Percentiles rank a stretch among this genome's conserved stretches.
phyloP scores from a whole-genome alignment of 2,888 invertebrate genomes.

The Eristalis tenax region DNA sequence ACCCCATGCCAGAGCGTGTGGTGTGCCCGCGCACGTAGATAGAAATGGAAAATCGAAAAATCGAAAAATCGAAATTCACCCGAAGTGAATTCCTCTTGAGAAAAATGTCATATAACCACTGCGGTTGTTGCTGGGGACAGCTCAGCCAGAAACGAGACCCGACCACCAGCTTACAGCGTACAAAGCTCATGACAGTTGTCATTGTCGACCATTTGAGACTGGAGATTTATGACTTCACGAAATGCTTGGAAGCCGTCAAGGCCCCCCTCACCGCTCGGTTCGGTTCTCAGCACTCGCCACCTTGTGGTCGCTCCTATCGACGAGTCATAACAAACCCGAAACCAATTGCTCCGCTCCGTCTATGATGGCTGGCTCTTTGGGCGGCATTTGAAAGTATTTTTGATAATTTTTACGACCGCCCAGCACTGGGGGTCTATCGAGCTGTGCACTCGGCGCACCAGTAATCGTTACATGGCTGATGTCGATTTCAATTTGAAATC shows the following conservation, averaged over 20 bases:
- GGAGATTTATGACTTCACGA: constrained; percentile 68
- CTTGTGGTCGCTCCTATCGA: constrained; percentile 42
- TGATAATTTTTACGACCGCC: constrained; percentile 65
- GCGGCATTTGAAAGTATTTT: constrained; percentile 71
- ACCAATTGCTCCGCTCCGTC: constrained; percentile 63
- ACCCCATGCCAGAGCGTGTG: not conserved
- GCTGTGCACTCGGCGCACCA: constrained; percentile 4
- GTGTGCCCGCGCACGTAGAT: constrained; percentile 1
- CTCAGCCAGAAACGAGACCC: constrained; percentile 16
- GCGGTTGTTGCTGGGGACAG: constrained; percentile 20
- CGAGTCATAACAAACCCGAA: constrained; percentile 63
- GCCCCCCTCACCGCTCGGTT: constrained; percentile 22
- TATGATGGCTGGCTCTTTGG: constrained; percentile 53
- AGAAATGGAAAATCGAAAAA: constrained; percentile 55
- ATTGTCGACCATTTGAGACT: constrained; percentile 63
- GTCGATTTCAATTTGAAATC: constrained; percentile 67
- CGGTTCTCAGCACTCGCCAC: constrained; percentile 24
- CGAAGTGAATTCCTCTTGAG: constrained; percentile 60
- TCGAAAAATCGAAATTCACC: constrained; percentile 20
- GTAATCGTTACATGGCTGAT: constrained; percentile 58
- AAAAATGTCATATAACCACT: constrained; percentile 63
- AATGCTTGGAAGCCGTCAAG: constrained; percentile 41
- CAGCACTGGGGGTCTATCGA: constrained; percentile 29
- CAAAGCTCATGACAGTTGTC: constrained; percentile 71
- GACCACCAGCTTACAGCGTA: constrained; percentile 41